Evolutionary conservation across 1,140 invertebrate genomes (phyloP).

Genomic region (Eriosoma lanigerum): DNA sequence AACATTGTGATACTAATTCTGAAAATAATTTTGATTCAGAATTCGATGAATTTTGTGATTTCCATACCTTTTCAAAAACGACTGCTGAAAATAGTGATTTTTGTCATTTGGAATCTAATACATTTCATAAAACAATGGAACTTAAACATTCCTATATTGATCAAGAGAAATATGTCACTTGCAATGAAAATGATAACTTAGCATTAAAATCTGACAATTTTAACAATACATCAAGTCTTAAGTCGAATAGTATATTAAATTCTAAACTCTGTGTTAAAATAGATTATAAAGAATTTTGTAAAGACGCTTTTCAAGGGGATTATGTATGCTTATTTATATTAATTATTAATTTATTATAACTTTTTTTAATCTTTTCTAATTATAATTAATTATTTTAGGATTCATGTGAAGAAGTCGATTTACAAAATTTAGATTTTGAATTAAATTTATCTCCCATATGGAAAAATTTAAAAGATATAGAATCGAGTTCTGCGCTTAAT

Average conservation of each 20-base stretch:
- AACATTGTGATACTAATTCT: not conserved
- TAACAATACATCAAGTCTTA: not conserved
- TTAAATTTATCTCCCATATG: slow-evolving; percentile 57
- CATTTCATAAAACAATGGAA: not conserved
- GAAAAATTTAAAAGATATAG: slow-evolving; percentile 66
- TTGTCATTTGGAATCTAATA: not conserved
- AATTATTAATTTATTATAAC: not conserved
- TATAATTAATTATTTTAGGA: not conserved
- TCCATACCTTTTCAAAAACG: slow-evolving; percentile 21
- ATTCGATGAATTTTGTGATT: slow-evolving; percentile 35
- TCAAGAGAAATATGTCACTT: not conserved
- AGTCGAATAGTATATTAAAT: not conserved
- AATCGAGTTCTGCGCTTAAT: slow-evolving; percentile 69
- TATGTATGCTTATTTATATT: slow-evolving; percentile 14
- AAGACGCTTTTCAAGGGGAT: slow-evolving; percentile 23
- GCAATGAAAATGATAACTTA: not conserved
- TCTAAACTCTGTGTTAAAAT: not conserved
- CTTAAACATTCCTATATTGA: not conserved
- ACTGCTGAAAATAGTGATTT: not conserved
- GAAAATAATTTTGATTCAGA: slow-evolving; percentile 15
- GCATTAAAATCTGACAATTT: not conserved
- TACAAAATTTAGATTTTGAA: slow-evolving; percentile 60
- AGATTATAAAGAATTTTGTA: slow-evolving; percentile 35
- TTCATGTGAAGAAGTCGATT: slow-evolving; percentile 22
- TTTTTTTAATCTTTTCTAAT: not conserved